These are phyloP conservation scores for Idaea aversata DNA, from an alignment of 2,888 invertebrate genomes.

Conservation along the genomic window DNA sequence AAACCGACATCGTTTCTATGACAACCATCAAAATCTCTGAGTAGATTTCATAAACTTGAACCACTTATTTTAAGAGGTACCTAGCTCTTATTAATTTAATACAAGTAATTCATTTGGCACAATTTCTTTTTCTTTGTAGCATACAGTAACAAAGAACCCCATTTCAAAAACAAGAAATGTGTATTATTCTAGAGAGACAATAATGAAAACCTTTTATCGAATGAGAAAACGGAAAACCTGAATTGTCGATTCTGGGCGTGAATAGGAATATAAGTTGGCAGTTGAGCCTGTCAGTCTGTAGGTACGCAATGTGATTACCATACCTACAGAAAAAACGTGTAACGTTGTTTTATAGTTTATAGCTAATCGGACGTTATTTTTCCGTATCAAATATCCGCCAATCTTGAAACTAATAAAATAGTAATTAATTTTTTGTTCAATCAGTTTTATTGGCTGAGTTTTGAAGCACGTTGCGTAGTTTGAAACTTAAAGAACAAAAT, in stretches of 20 bases:
- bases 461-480: background rate
- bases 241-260: background rate
- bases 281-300: conserved; percentile 6
- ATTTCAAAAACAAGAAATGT: background rate
- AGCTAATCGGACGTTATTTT: conserved; percentile 7
- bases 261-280: background rate
- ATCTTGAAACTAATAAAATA: background rate
- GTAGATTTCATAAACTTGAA: background rate
- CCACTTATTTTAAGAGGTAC: background rate
- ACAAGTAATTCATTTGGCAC: background rate
- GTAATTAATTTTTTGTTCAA: background rate
- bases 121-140: background rate
- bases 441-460: background rate
- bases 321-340: conserved; percentile 8
- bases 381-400: conserved; percentile 1
- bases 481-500: background rate
- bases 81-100: background rate
- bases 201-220: background rate
- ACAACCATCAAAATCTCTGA: background rate
- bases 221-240: background rate
- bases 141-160: background rate
- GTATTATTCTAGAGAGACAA: background rate
- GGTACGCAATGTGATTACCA: conserved; percentile 8
- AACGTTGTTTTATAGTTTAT: conserved; percentile 9
- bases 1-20: too few relatives aligned